These are phyloP conservation scores for Sorex fumeus DNA, from an alignment of 2,113 vertebrate genomes.

Conservation along the genomic window DNA sequence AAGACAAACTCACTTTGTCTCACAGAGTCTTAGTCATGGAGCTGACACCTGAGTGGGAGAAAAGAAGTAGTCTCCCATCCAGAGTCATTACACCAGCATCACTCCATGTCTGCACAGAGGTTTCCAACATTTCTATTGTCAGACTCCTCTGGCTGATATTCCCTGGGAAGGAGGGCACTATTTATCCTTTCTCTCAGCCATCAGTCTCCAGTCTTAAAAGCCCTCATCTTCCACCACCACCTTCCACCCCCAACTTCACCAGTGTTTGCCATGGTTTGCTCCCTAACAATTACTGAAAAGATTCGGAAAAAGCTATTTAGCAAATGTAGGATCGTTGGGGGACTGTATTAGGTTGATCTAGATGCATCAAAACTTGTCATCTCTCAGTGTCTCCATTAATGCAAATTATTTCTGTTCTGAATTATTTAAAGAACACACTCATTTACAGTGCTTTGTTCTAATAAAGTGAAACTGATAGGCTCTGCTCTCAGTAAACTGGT, in stretches of 20 bases:
- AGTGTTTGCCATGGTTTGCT: neutral
- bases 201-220: neutral
- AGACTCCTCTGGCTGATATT: neutral
- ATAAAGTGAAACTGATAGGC: neutral
- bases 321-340: neutral
- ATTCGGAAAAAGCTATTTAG: slow-evolving; percentile 9
- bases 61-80: neutral
- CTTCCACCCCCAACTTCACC: neutral
- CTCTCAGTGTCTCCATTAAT: neutral
- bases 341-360: neutral
- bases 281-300: neutral
- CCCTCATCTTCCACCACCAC: neutral
- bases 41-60: neutral
- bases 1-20: neutral
- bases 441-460: neutral
- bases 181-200: neutral
- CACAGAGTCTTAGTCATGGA: no score
- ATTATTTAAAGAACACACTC: no score
- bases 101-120: neutral
- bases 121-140: neutral
- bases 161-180: neutral
- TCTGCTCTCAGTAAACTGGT: neutral
- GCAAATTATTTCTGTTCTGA: neutral
- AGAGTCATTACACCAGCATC: no score
- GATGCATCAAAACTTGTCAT: neutral